Evolutionary conservation across 1,140 invertebrate species (phyloP).

Genomic region (Zaprionus vittiger): DNA sequence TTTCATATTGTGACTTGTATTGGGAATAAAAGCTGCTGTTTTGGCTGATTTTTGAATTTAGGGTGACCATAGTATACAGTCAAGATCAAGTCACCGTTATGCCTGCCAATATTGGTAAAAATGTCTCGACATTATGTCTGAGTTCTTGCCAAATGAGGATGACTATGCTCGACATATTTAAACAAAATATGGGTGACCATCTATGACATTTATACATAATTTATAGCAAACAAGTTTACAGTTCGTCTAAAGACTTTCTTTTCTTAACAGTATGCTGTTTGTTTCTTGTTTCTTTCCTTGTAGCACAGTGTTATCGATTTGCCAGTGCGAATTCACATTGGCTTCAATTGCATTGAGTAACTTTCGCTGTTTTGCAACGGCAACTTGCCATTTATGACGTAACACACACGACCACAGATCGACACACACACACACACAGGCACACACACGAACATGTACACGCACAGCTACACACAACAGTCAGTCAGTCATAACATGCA

Average conservation of each 20-base stretch:
- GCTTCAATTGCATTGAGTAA: slow-evolving; percentile 76
- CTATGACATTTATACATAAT: too few relatives aligned
- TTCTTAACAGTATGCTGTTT: too few relatives aligned
- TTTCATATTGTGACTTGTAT: not conserved
- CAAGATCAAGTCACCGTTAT: too few relatives aligned
- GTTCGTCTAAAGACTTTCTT: rapidly evolving
- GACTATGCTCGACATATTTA: too few relatives aligned
- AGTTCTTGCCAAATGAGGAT: too few relatives aligned
- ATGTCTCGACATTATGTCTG: too few relatives aligned
- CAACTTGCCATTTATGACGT: slow-evolving; percentile 43
- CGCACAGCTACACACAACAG: slow-evolving; percentile 10
- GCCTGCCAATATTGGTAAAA: too few relatives aligned
- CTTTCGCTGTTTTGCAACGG: slow-evolving; percentile 52
- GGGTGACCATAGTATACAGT: too few relatives aligned
- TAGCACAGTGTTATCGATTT: slow-evolving; percentile 65
- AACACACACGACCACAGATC: slow-evolving; percentile 27
- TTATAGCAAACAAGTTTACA: too few relatives aligned
- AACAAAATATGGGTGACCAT: too few relatives aligned
- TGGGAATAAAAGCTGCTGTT: not conserved
- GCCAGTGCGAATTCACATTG: slow-evolving; percentile 40
- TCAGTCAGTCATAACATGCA: slow-evolving; percentile 43
- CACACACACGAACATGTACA: not conserved
- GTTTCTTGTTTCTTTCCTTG: not conserved
- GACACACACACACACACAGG: not conserved
- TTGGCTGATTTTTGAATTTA: too few relatives aligned